These are phyloP conservation scores for Odontamblyopus lacepedii DNA, from an alignment of 2,797 vertebrate genomes.

Conservation along the genomic window DNA sequence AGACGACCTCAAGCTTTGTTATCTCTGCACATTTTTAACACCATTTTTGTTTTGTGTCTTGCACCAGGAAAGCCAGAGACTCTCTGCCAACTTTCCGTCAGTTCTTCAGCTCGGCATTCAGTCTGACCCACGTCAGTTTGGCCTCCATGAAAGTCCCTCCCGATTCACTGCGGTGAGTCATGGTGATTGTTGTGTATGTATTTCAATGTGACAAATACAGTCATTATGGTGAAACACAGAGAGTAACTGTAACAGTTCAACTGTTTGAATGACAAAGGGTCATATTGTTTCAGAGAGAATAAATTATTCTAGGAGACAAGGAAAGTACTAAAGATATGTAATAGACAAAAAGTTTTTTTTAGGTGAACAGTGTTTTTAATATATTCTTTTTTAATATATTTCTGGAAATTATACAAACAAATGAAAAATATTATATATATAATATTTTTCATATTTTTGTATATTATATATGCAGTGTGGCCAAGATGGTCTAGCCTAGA, in stretches of 20 bases:
- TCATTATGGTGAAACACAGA: background rate
- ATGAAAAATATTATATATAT: background rate
- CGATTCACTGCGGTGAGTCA: conserved; percentile 83
- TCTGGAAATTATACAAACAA: background rate
- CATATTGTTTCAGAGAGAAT: background rate
- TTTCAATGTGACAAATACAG: background rate
- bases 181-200: background rate
- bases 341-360: background rate
- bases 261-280: background rate
- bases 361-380: background rate
- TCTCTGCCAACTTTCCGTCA: conserved; percentile 83
- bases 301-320: background rate
- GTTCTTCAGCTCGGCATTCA: conserved; percentile 88
- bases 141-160: conserved; percentile 83
- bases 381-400: background rate
- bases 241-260: background rate
- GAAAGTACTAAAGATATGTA: background rate
- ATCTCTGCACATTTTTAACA: background rate
- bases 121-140: conserved; percentile 82
- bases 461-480: no score
- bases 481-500: background rate
- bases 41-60: conserved; percentile 12
- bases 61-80: conserved; percentile 81
- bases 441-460: no score
- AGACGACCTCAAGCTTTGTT: conserved; percentile 7